These are phyloP conservation scores for Cebus imitator DNA, from an alignment of 2,113 vertebrate genomes.

Conservation along the genomic window DNA sequence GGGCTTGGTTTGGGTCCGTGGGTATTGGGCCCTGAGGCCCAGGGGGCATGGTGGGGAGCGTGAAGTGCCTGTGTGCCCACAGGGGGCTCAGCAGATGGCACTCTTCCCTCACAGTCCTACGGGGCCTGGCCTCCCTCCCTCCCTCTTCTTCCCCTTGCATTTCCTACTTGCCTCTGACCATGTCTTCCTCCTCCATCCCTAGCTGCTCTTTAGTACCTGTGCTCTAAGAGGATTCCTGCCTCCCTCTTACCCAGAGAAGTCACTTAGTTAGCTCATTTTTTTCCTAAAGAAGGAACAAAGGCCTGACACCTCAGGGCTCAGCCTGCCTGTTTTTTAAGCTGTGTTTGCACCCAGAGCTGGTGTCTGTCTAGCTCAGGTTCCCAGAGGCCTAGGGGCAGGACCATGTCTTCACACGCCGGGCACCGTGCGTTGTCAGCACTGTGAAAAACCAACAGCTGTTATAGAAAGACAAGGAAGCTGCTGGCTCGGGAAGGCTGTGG, in stretches of 20 bases:
- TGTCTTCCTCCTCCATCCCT: background rate
- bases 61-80: background rate
- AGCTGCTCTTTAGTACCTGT: background rate
- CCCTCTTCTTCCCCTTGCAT: background rate
- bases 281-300: conserved; percentile 7
- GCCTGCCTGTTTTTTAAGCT: background rate
- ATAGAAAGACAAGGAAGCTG: conserved; percentile 7
- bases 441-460: conserved; percentile 54
- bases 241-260: background rate
- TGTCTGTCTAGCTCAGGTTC: background rate
- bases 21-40: background rate
- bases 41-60: background rate
- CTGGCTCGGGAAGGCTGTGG: background rate
- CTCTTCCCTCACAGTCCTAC: background rate
- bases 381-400: conserved; percentile 56
- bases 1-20: background rate
- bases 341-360: conserved; percentile 8
- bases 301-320: background rate
- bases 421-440: background rate
- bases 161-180: background rate
- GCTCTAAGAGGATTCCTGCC: background rate
- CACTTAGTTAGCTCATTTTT: background rate
- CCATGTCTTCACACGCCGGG: background rate
- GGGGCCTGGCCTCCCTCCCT: background rate
- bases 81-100: conserved; percentile 12